Conservation (phyloP, 2,888 invertebrate genomes). For the Diabrotica balteata region DNA sequence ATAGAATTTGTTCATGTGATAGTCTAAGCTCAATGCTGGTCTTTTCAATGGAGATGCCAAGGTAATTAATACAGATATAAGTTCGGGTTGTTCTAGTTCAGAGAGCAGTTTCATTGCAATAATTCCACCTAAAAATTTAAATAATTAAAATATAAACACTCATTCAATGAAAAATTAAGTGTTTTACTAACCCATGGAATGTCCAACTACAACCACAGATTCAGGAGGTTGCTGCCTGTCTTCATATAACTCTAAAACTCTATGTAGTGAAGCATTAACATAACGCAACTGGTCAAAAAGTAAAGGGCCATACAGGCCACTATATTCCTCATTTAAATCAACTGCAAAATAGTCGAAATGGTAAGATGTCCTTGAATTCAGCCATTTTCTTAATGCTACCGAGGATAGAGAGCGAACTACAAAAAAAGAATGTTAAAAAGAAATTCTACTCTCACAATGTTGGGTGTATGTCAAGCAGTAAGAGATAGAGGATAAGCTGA, state of each 20-base stretch:
- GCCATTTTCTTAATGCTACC: slow-evolving; percentile 84
- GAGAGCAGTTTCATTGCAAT: slow-evolving; percentile 52
- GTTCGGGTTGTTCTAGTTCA: slow-evolving; percentile 65
- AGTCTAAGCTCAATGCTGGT: slow-evolving; percentile 78
- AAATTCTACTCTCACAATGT: no score
- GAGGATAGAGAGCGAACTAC: slow-evolving; percentile 89
- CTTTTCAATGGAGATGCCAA: slow-evolving; percentile 83
- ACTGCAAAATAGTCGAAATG: slow-evolving; percentile 94
- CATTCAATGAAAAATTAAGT: background rate
- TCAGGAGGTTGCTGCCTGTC: slow-evolving; percentile 55
- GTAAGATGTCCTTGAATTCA: slow-evolving; percentile 71
- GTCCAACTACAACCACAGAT: slow-evolving; percentile 85
- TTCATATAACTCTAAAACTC: slow-evolving; percentile 77
- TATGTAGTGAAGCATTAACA: slow-evolving; percentile 72
- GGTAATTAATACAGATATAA: slow-evolving; percentile 76
- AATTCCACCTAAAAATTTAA: slow-evolving; percentile 54
- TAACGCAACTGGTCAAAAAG: slow-evolving; percentile 79
- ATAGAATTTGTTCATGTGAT: slow-evolving; percentile 69
- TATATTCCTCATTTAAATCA: slow-evolving; percentile 89
- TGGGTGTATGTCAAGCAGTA: no score
- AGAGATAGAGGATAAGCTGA: no score
- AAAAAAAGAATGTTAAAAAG: slow-evolving; percentile 36
- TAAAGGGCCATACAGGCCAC: slow-evolving; percentile 85
- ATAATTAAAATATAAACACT: background rate
- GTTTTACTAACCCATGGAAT: slow-evolving; percentile 76